A percentile compares a stretch with the other conserved stretches of the same genome.
These are phyloP conservation scores for Harpalus rubripes DNA, from an alignment of 2,888 invertebrate species.

Conservation along the genomic window DNA sequence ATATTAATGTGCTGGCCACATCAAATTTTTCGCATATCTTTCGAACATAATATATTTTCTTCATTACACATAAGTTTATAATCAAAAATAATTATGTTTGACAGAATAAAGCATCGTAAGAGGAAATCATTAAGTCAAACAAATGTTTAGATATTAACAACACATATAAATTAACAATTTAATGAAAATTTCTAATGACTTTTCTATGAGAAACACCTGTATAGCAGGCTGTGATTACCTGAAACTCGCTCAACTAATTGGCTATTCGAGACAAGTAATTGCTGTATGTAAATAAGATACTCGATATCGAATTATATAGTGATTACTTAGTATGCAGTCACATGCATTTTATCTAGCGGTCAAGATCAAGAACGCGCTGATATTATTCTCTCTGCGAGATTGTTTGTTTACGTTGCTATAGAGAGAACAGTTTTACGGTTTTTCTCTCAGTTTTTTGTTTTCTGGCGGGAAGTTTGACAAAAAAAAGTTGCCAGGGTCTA, in stretches of 20 bases:
- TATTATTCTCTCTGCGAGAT: background rate
- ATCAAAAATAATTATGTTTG: too few relatives aligned
- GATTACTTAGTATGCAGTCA: conserved; percentile 14
- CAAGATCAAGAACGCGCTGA: conserved; percentile 15
- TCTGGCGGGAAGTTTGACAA: background rate
- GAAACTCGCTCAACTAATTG: background rate
- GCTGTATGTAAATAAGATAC: conserved; percentile 10
- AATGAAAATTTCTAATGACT: background rate
- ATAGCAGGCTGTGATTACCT: background rate
- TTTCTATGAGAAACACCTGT: conserved; percentile 10
- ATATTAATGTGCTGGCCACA: too few relatives aligned
- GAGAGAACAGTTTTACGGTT: background rate
- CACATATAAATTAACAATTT: too few relatives aligned
- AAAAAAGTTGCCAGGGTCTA: background rate
- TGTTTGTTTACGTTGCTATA: conserved; percentile 9
- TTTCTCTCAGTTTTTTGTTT: background rate
- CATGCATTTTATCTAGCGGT: conserved; percentile 16
- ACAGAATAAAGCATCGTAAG: too few relatives aligned
- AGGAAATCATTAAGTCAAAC: background rate
- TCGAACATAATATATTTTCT: too few relatives aligned
- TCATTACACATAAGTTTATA: too few relatives aligned
- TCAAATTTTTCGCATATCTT: too few relatives aligned
- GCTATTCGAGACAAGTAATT: conserved; percentile 17
- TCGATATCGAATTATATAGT: conserved; percentile 14
- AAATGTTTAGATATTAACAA: background rate